Evolutionary conservation across 2,113 vertebrate genomes (phyloP).

Genomic region (Macquaria australasica): DNA sequence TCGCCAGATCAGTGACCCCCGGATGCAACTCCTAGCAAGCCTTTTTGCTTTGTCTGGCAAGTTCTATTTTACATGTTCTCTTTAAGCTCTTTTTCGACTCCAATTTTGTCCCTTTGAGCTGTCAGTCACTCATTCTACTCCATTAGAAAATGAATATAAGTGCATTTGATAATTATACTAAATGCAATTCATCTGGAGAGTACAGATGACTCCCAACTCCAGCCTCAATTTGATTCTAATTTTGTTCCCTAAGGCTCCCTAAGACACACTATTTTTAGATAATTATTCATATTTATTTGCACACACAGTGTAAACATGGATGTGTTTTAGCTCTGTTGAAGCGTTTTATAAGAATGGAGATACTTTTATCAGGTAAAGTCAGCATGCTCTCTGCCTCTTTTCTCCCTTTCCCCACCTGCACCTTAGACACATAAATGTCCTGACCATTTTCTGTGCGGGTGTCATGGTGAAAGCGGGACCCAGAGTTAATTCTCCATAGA

Average conservation of each 20-base stretch:
- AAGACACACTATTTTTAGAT: not conserved
- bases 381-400: not conserved
- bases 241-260: not conserved
- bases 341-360: not conserved
- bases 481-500: slow-evolving; percentile 13
- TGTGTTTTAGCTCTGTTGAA: not conserved
- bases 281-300: not conserved
- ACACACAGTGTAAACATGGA: not conserved
- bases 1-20: slow-evolving; percentile 8
- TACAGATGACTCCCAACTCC: not conserved
- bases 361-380: not conserved
- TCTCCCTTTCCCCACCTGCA: not conserved
- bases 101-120: not conserved
- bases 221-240: not conserved
- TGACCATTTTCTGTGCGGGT: slow-evolving; percentile 22
- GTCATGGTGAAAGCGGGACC: slow-evolving; percentile 3
- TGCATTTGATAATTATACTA: slow-evolving; percentile 1
- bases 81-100: not conserved
- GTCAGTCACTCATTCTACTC: not conserved
- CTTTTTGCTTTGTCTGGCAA: not conserved
- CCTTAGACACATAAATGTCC: slow-evolving; percentile 23
- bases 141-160: not conserved
- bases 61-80: not conserved
- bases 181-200: slow-evolving; percentile 8
- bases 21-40: not conserved